A percentile compares a stretch with the other conserved stretches of the same genome.
phyloP scores from a whole-genome alignment of 2,888 invertebrate genomes.

The Leptura quadrifasciata region DNA sequence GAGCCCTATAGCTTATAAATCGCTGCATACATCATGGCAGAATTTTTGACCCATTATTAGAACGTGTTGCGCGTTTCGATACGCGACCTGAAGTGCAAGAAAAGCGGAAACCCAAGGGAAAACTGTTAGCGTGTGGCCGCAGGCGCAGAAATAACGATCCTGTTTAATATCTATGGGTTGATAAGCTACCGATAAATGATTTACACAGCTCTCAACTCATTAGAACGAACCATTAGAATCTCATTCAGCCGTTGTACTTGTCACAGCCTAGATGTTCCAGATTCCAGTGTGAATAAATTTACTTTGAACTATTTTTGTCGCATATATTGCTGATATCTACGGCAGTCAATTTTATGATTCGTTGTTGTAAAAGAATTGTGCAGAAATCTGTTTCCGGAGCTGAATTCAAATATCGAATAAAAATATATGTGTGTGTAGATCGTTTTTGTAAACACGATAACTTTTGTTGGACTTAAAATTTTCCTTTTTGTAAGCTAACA shows the following conservation, averaged over 20 bases:
- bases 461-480: too few relatives aligned
- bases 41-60: slow-evolving; percentile 9
- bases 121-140: slow-evolving; percentile 16
- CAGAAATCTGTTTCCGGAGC: too few relatives aligned
- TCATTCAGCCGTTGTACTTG: neutral
- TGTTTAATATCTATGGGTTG: slow-evolving; percentile 24
- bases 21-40: slow-evolving; percentile 10
- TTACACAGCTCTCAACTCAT: neutral
- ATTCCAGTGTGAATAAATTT: neutral
- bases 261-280: neutral
- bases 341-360: too few relatives aligned
- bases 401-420: too few relatives aligned
- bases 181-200: slow-evolving; percentile 2
- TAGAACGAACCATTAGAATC: too few relatives aligned
- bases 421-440: too few relatives aligned
- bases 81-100: slow-evolving; percentile 30
- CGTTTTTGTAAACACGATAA: too few relatives aligned
- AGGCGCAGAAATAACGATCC: slow-evolving; percentile 31
- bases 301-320: too few relatives aligned
- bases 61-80: slow-evolving; percentile 7
- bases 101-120: slow-evolving; percentile 38
- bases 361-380: too few relatives aligned
- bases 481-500: too few relatives aligned
- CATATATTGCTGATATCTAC: too few relatives aligned
- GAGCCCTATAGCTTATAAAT: slow-evolving; percentile 11